phyloP scores from a whole-genome alignment of 2,888 invertebrate species.

The Ethmia dodecea region DNA sequence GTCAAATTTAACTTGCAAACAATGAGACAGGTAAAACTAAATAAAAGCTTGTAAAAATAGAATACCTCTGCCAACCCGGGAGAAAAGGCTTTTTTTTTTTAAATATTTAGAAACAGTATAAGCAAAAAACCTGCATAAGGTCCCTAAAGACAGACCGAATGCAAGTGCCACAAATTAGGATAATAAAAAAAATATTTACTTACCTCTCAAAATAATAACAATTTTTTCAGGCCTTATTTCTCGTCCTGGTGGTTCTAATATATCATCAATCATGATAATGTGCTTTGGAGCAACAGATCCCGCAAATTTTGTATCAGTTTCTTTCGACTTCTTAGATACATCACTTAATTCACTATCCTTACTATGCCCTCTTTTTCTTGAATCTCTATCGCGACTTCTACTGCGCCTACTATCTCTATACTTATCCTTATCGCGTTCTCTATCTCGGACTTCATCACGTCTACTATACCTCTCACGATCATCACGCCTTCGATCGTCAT shows the following conservation, averaged over 20 bases:
- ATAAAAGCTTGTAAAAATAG: too few relatives aligned
- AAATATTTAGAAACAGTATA: too few relatives aligned
- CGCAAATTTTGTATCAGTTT: conserved; percentile 31
- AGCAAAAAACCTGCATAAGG: too few relatives aligned
- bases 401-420: conserved; percentile 32
- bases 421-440: conserved; percentile 17
- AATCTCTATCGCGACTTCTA: conserved; percentile 49
- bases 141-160: too few relatives aligned
- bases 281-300: conserved; percentile 41
- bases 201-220: conserved; percentile 90
- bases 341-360: conserved; percentile 43
- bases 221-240: conserved; percentile 87
- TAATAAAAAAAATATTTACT: conserved; percentile 12
- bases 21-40: too few relatives aligned
- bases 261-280: conserved; percentile 86
- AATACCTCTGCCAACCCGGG: too few relatives aligned
- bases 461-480: conserved; percentile 27
- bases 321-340: conserved; percentile 33
- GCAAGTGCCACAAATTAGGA: too few relatives aligned
- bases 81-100: too few relatives aligned
- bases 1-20: too few relatives aligned
- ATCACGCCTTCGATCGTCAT: conserved; percentile 21
- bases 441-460: conserved; percentile 27
- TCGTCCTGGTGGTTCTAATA: conserved; percentile 89
- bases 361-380: conserved; percentile 51